phyloP scores from a whole-genome alignment of 1,140 invertebrate species.

The Heliconius nattereri region DNA sequence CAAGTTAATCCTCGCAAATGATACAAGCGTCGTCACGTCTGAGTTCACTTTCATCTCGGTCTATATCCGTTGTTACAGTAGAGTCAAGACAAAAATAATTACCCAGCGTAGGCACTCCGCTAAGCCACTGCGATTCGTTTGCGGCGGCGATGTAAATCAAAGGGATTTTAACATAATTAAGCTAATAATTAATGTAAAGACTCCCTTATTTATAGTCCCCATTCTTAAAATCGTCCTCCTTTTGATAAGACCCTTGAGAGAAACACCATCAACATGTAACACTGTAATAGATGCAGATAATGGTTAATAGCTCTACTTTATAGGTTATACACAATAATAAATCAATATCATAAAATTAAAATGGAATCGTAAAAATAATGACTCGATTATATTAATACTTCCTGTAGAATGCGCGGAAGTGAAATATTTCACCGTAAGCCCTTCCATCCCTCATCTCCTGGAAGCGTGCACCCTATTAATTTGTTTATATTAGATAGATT shows the following conservation, averaged over 20 bases:
- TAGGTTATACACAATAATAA: constrained; percentile 39
- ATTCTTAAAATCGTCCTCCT: constrained; percentile 76
- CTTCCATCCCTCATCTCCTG: constrained; percentile 9
- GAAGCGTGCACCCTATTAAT: constrained; percentile 70
- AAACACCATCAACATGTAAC: constrained; percentile 63
- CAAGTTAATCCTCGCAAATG: constrained; percentile 68
- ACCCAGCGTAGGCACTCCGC: constrained; percentile 65
- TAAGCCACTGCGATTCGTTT: constrained; percentile 77
- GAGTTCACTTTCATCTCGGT: constrained; percentile 75
- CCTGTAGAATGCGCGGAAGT: not conserved
- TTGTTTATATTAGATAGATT: constrained; percentile 79
- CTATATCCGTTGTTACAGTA: constrained; percentile 46
- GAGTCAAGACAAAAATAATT: constrained; percentile 75
- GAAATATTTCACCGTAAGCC: constrained; percentile 11
- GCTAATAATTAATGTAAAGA: constrained; percentile 79
- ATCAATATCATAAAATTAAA: not conserved
- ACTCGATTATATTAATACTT: not conserved
- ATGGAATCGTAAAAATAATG: not conserved
- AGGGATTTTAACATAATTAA: constrained; percentile 80
- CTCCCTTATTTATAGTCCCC: constrained; percentile 76
- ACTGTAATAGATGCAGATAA: constrained; percentile 65
- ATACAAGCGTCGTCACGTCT: constrained; percentile 64
- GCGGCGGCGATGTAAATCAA: constrained; percentile 79
- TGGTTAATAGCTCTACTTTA: constrained; percentile 47
- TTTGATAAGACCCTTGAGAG: constrained; percentile 58